These are phyloP conservation scores for Oxytorus armatus DNA, from an alignment of 2,888 invertebrate species.

Conservation along the genomic window DNA sequence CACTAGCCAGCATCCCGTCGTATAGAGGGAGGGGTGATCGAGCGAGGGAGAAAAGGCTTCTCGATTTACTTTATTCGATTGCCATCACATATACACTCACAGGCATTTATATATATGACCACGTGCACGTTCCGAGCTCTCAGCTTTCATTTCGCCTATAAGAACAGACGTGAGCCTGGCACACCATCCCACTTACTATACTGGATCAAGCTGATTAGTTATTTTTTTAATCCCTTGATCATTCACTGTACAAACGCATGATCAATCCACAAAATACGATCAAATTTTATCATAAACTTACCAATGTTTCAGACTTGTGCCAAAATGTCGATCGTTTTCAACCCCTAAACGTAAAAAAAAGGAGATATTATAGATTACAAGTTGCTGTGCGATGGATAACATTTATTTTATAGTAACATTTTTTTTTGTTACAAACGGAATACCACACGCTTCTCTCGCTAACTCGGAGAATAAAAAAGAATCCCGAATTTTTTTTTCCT, in stretches of 20 bases:
- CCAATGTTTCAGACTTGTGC: too few species aligned
- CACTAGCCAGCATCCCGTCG: constrained; percentile 60
- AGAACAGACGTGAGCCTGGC: constrained; percentile 33
- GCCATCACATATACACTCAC: constrained; percentile 32
- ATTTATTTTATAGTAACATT: background rate
- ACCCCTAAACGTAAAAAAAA: too few species aligned
- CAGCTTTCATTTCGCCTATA: constrained; percentile 32
- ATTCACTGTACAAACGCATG: constrained; percentile 1
- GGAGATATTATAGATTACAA: background rate
- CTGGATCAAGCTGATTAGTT: background rate
- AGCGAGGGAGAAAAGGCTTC: constrained; percentile 47
- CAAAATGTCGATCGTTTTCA: too few species aligned
- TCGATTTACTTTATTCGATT: constrained; percentile 73
- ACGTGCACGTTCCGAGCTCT: constrained; percentile 51
- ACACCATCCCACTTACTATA: constrained; percentile 24
- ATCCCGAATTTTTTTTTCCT: constrained; percentile 13
- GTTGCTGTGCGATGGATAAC: background rate
- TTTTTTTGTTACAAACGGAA: constrained; percentile 10
- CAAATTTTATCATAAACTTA: too few species aligned
- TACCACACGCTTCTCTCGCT: constrained; percentile 1
- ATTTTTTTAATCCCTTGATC: background rate
- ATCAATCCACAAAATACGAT: too few species aligned
- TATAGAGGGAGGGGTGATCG: constrained; percentile 48
- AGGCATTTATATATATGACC: constrained; percentile 30
- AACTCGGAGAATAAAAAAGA: background rate